Evolutionary conservation across 2,113 vertebrate genomes (phyloP).

Genomic region (Smithornis capensis): DNA sequence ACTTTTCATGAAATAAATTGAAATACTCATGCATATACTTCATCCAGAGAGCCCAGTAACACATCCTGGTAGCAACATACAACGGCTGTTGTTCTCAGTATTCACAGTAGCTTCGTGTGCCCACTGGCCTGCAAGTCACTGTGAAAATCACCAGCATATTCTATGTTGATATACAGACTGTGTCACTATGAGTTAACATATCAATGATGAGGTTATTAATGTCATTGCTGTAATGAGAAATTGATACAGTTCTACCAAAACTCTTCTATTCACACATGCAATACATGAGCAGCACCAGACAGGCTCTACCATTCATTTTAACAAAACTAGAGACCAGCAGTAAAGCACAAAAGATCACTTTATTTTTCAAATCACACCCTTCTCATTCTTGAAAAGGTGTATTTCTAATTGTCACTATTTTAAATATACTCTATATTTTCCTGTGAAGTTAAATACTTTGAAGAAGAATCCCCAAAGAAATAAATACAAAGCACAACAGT

Average conservation of each 20-base stretch:
- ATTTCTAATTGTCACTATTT: conserved; percentile 12
- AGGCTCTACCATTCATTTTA: background rate
- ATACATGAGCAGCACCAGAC: background rate
- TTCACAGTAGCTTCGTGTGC: background rate
- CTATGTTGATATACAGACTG: background rate
- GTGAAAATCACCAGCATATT: background rate
- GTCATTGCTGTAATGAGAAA: background rate
- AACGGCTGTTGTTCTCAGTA: background rate
- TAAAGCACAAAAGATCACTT: conserved; percentile 52
- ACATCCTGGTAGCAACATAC: background rate
- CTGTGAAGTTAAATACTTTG: conserved; percentile 32
- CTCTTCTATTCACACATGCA: background rate
- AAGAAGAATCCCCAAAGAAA: conserved; percentile 28
- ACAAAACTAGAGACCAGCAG: background rate
- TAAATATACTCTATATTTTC: conserved; percentile 23
- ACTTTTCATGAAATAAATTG: background rate
- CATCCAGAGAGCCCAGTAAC: background rate
- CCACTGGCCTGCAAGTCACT: background rate
- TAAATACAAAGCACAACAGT: conserved; percentile 38
- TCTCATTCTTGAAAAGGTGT: conserved; percentile 40
- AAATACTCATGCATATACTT: background rate
- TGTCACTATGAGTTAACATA: background rate
- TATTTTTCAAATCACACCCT: conserved; percentile 47
- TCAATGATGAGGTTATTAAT: background rate
- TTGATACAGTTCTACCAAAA: background rate